Evolutionary conservation across 2,113 vertebrate species (phyloP).

Genomic region (Budorcas taxicolor): DNA sequence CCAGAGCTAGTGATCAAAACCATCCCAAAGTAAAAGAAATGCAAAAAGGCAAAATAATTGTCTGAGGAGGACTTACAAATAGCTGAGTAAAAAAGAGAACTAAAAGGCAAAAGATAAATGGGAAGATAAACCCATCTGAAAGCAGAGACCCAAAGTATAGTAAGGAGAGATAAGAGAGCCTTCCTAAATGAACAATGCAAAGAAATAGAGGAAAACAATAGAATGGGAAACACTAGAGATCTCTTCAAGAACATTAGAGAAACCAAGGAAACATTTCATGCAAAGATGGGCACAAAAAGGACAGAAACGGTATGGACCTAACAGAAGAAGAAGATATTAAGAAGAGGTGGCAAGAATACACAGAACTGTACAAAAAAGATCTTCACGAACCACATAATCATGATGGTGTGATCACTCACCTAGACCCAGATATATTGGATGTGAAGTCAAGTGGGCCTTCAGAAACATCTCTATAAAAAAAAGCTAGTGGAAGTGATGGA

Average conservation of each 20-base stretch:
- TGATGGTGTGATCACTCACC: neutral
- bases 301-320: neutral
- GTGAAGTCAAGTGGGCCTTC: neutral
- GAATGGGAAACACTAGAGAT: neutral
- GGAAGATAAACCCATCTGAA: neutral
- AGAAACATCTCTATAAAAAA: neutral
- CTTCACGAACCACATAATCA: neutral
- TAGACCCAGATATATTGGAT: neutral
- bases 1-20: neutral
- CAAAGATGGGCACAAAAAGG: neutral
- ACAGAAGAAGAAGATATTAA: neutral
- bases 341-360: neutral
- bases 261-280: neutral
- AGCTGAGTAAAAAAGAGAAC: neutral
- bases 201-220: neutral
- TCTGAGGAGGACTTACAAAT: neutral
- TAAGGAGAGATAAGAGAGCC: neutral
- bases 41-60: neutral
- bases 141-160: neutral
- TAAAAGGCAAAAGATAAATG: neutral
- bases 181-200: neutral
- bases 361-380: neutral
- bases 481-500: neutral
- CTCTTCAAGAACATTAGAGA: neutral
- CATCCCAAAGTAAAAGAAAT: neutral